Conservation (phyloP, 2,797 vertebrate species). For the Calcarius lapponicus region DNA sequence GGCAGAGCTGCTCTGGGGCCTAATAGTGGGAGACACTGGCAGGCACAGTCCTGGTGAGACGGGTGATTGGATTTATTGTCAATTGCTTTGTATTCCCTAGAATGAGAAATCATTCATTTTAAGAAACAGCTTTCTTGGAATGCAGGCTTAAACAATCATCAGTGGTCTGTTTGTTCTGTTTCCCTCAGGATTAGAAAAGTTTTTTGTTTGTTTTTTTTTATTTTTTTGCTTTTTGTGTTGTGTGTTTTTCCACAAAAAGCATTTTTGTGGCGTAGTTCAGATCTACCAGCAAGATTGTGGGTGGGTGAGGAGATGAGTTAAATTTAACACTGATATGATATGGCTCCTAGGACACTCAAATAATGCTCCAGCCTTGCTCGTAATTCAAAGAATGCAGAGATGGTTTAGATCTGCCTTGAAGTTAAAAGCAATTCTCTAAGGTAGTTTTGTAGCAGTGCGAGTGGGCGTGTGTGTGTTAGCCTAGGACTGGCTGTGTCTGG, state of each 20-base stretch:
- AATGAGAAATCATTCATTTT: constrained; percentile 12
- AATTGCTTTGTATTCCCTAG: neutral
- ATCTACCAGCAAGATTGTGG: neutral
- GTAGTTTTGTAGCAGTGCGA: neutral
- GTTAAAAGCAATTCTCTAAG: neutral
- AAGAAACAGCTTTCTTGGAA: neutral
- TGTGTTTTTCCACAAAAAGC: neutral
- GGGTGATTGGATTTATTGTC: neutral
- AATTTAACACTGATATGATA: neutral
- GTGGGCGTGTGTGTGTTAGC: neutral
- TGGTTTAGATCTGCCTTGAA: neutral
- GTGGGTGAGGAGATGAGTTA: neutral
- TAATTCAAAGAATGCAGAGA: neutral
- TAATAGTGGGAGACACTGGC: neutral
- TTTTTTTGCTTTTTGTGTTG: neutral
- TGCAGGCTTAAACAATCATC: neutral
- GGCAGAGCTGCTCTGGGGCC: neutral
- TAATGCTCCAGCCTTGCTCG: neutral
- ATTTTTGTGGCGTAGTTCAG: neutral
- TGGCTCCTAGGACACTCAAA: neutral
- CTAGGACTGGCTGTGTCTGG: neutral
- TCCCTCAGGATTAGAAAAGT: neutral
- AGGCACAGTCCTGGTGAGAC: neutral
- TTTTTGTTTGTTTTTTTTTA: neutral
- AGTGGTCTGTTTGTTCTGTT: neutral